phyloP scores from a whole-genome alignment of 2,888 invertebrate species.

The Nymphalis urticae region DNA sequence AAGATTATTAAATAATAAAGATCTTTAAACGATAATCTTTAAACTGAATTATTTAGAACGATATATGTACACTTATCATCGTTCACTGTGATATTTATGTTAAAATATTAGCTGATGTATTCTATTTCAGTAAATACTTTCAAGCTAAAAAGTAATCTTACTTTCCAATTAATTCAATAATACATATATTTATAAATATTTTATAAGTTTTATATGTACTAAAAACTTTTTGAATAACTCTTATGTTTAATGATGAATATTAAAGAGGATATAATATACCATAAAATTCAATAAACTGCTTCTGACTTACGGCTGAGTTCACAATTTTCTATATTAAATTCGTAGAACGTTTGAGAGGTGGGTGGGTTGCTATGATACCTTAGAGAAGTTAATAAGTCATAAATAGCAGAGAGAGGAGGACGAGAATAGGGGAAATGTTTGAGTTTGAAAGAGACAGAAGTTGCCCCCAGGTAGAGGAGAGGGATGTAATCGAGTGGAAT shows the following conservation, averaged over 20 bases:
- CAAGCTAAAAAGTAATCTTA: no score
- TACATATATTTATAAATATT: no score
- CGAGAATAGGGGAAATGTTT: conserved; percentile 40
- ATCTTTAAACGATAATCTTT: no score
- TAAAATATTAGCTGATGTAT: no score
- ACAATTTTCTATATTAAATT: conserved; percentile 80
- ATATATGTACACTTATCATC: no score
- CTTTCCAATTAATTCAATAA: no score
- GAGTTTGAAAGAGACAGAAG: conserved; percentile 53
- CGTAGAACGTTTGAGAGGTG: conserved; percentile 51
- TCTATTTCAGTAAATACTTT: no score
- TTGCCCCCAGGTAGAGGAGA: conserved; percentile 68
- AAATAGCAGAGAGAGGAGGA: conserved; percentile 69
- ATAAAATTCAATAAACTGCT: conserved; percentile 75
- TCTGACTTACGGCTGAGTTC: conserved; percentile 69
- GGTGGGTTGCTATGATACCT: conserved; percentile 80
- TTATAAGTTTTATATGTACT: background rate
- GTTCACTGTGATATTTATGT: no score
- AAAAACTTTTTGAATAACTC: conserved; percentile 5
- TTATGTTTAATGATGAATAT: conserved; percentile 34
- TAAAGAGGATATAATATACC: conserved; percentile 36
- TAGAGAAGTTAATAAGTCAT: conserved; percentile 81
- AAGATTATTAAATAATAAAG: no score
- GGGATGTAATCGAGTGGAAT: conserved; percentile 78
- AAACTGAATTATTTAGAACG: no score